Conservation (phyloP, 2,113 vertebrate species). For the Lophura nycthemera region DNA sequence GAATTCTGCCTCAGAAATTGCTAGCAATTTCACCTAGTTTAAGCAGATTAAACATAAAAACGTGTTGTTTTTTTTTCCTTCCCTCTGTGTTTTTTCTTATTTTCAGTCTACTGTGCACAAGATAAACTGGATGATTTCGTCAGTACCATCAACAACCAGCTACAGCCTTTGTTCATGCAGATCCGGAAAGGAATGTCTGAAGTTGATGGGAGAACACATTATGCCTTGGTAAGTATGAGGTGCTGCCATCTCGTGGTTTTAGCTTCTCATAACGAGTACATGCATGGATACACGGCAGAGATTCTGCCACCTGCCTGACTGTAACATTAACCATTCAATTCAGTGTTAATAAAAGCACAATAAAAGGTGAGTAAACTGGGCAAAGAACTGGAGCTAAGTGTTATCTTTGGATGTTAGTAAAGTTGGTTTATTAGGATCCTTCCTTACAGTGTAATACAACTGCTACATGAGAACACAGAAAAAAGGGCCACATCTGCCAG, state of each 20-base stretch:
- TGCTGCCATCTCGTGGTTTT: neutral
- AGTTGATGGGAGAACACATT: conserved; percentile 82
- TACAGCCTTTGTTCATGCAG: conserved; percentile 92
- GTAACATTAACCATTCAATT: neutral
- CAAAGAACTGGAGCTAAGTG: neutral
- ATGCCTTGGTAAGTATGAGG: conserved; percentile 84
- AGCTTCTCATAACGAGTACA: neutral
- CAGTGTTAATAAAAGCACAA: neutral
- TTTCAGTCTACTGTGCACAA: conserved; percentile 76
- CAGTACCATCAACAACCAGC: conserved; percentile 82
- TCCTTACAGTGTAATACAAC: neutral
- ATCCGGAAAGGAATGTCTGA: conserved; percentile 90
- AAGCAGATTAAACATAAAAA: neutral
- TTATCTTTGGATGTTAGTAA: neutral
- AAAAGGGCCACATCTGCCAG: neutral
- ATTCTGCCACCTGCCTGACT: neutral
- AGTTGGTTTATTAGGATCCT: neutral
- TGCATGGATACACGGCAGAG: neutral
- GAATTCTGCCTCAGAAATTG: neutral
- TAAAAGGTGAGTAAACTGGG: neutral
- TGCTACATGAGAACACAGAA: too few species aligned
- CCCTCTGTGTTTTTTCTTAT: neutral
- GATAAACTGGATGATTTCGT: conserved; percentile 91
- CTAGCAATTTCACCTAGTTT: neutral
- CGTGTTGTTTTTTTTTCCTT: neutral